A percentile compares a stretch with the other conserved stretches of the same genome.
Evolutionary conservation across 2,888 invertebrate genomes (phyloP).

Genomic region (Willowsia nigromaculata): DNA sequence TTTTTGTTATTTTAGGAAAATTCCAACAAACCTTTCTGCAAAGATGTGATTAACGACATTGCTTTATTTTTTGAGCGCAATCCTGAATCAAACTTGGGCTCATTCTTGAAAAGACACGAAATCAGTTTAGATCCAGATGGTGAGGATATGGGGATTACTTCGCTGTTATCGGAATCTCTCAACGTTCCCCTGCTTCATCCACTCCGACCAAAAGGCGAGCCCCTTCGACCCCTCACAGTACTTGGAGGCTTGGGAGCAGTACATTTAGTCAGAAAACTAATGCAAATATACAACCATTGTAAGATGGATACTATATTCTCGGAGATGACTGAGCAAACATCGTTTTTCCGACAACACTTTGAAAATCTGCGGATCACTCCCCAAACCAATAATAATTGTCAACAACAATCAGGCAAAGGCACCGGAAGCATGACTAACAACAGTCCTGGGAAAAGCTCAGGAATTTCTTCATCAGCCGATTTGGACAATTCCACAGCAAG

Average conservation of each 20-base stretch:
- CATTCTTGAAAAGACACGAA: not conserved
- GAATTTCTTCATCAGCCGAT: conserved; percentile 50
- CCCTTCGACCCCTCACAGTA: conserved; percentile 75
- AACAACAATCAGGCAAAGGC: not conserved
- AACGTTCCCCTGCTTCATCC: conserved; percentile 76
- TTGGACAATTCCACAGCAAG: conserved; percentile 47
- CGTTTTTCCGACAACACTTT: conserved; percentile 71
- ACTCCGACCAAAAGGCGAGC: conserved; percentile 75
- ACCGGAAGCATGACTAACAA: not conserved
- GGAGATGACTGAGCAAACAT: conserved; percentile 73
- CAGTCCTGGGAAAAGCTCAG: conserved; percentile 61
- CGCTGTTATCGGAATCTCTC: conserved; percentile 15
- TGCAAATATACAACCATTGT: conserved; percentile 63
- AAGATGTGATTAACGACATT: conserved; percentile 25
- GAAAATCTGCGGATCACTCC: conserved; percentile 12
- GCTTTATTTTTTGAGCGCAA: conserved; percentile 6
- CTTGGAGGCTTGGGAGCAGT: conserved; percentile 76
- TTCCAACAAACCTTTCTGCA: not conserved
- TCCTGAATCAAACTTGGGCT: not conserved
- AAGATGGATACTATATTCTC: conserved; percentile 74
- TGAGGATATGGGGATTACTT: not conserved
- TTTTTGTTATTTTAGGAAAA: not conserved
- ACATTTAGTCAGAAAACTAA: conserved; percentile 73
- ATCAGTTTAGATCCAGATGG: not conserved
- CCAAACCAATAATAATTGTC: no score